Base-by-base conservation (phyloP, 2,888 invertebrate genomes). In the Neoscelio sp. region DNA sequence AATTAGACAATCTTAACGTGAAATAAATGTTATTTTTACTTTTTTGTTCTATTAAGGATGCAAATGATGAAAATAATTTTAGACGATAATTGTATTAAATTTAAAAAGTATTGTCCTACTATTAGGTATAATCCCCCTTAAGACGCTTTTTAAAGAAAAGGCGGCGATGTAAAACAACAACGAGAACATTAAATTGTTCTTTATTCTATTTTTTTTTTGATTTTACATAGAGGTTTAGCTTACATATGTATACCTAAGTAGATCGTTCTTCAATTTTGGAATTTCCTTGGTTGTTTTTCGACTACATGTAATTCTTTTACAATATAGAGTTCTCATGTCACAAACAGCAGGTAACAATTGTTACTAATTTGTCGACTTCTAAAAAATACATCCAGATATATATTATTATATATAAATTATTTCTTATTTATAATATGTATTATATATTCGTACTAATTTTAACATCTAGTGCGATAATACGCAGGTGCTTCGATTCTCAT, bases 191-290 rank as follows among this genome's bases (percentile, higher is more conserved):
- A 84, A 86, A 83, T 82, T 88, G 87, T 87, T 86, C 84, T 89
- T 85, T 84, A 85, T 87, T 82, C 87, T 88, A 86, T 75, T 30
- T 54, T 38, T 80, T 85, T 83, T 88, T 89, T 87, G 86, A 87
- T 87, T 87, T 89, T 88, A 89, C 89, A 89, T 85, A 88, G 84
- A 83, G 83, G 82, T 89, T 88, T 88, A 90, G 87, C 86, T 88
- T 87, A 89, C 87, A 89, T 85, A 86, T 50, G 42, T 71, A 60
- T 77, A 50, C 38, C 71, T 87, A 85, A 81, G 86, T 87, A 84
- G 84, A 83, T 83, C 82, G 78, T 80, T 76, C 48, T 84, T 80
- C 81, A 81, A 83, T 82, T 82, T 80, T 82, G 83, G 83, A 83
- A 84, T 86, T 83, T 82, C 85, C 80, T 82, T n/a, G n/a, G n/a